Evolutionary conservation across 2,113 vertebrate genomes (phyloP).

Genomic region (Isichthys henryi): DNA sequence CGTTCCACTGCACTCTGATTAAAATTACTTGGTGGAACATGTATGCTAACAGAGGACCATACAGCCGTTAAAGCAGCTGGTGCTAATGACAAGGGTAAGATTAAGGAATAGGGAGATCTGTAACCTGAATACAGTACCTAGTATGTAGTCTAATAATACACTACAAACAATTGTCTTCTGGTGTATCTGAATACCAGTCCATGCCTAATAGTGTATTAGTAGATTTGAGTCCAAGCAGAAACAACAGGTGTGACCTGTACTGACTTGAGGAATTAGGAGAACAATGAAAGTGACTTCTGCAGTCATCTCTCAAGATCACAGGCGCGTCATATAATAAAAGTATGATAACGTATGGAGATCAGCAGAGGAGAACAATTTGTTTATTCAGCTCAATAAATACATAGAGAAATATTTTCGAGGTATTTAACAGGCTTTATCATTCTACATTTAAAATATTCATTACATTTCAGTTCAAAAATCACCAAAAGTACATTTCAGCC

Average conservation of each 20-base stretch:
- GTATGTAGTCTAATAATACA: constrained; percentile 50
- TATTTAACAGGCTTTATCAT: background rate
- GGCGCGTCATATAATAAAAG: background rate
- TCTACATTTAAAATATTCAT: background rate
- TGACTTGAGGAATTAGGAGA: constrained; percentile 37
- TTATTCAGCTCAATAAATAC: background rate
- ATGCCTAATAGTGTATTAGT: constrained; percentile 51
- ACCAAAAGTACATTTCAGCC: background rate
- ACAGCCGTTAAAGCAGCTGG: constrained; percentile 52
- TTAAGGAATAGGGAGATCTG: constrained; percentile 57
- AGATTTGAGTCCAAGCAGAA: constrained; percentile 48
- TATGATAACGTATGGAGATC: background rate
- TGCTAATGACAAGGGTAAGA: constrained; percentile 53
- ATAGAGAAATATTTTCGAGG: background rate
- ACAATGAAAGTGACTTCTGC: background rate
- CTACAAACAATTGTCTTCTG: constrained; percentile 33
- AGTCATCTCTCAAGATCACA: background rate
- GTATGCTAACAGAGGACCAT: constrained; percentile 50
- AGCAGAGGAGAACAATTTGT: background rate
- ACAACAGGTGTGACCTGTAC: constrained; percentile 50
- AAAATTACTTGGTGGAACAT: constrained; percentile 16
- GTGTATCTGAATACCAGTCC: constrained; percentile 45
- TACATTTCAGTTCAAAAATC: background rate
- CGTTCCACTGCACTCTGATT: constrained; percentile 23
- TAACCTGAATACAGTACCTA: constrained; percentile 58